These are phyloP conservation scores for Valencia hispanica DNA, from an alignment of 2,797 vertebrate species.

Conservation along the genomic window DNA sequence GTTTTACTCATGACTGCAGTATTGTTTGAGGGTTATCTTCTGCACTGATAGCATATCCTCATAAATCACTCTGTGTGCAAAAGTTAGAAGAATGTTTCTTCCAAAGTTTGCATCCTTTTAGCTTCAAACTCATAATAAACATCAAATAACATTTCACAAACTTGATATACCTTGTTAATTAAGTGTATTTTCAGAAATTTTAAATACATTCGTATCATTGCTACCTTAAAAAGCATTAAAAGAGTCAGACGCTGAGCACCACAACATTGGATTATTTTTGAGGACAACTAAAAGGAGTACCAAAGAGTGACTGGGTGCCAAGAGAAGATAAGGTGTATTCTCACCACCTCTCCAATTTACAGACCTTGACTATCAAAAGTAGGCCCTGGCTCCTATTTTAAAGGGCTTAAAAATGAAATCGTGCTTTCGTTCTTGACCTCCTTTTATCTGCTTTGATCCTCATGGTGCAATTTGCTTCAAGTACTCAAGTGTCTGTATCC, in stretches of 20 bases:
- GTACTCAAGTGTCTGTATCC: slow-evolving; percentile 40
- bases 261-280: slow-evolving; percentile 57
- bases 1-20: slow-evolving; percentile 8
- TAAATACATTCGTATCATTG: slow-evolving; percentile 36
- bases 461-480: slow-evolving; percentile 48
- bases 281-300: slow-evolving; percentile 52
- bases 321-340: slow-evolving; percentile 72
- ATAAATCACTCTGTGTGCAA: slow-evolving; percentile 26
- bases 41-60: not conserved
- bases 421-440: slow-evolving; percentile 51
- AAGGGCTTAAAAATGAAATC: slow-evolving; percentile 66
- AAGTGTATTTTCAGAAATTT: not conserved
- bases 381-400: slow-evolving; percentile 49
- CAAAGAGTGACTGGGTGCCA: slow-evolving; percentile 61
- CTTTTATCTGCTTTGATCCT: slow-evolving; percentile 60
- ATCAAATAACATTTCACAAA: not conserved
- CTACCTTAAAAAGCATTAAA: slow-evolving; percentile 54
- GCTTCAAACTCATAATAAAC: slow-evolving; percentile 14
- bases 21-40: slow-evolving; percentile 11
- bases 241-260: slow-evolving; percentile 42
- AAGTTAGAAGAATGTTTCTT: not conserved
- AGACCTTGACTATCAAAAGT: slow-evolving; percentile 60
- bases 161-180: slow-evolving; percentile 2
- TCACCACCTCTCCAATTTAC: slow-evolving; percentile 62
- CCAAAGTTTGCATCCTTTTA: not conserved